Evolutionary conservation across 2,797 vertebrate genomes (phyloP), one percentile per base, ranked within the genome.

Genomic region (Sparus aurata): DNA sequence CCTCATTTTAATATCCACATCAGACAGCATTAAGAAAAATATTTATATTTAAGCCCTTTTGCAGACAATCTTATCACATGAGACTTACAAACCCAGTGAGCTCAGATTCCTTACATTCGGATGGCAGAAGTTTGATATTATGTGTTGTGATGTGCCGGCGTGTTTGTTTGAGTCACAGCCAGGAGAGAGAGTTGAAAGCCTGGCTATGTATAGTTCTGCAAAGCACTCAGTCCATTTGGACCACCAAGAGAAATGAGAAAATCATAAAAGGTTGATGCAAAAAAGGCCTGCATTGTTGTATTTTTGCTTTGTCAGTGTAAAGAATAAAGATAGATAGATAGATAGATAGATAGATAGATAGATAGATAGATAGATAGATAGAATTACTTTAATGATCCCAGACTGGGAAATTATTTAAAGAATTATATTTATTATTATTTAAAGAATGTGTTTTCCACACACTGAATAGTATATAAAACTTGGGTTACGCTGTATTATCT

Each of bases 1-100:
- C 95, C 94, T 94, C 86, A 91, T 95, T 95, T 94, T 91, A 91
- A 91, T 90, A 91, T 78, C 75, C 82, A 86, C 89, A 88, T 90
- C 93, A 92, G 86, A 84, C 84, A 85, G 89, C 90, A 90, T 82
- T 71, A 85, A 75, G 75, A 70, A 77, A 83, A 55, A 80, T 79
- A 74, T 86, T 83, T 50, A 80, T 23, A 57, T 85, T 68, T 46
- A 66, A 86, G 69, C 62, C 65, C 38, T 43, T 59, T 77, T 60
- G 50, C 72, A 82, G 84, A 83, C 61, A 63, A 60, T 63, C n/a
- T 74, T 57, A 77, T 73, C 11, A 12, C 46, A 5, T 45, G 18
- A 83, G 78, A 80, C 69, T 79, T 77, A 73, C 62, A 74, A 52
- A 65, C 27, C 60, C 57, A 86, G 84, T 55, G 55, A 80, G 30